Base-by-base conservation (phyloP, 2,888 invertebrate genomes). In the Plagodis pulveraria region DNA sequence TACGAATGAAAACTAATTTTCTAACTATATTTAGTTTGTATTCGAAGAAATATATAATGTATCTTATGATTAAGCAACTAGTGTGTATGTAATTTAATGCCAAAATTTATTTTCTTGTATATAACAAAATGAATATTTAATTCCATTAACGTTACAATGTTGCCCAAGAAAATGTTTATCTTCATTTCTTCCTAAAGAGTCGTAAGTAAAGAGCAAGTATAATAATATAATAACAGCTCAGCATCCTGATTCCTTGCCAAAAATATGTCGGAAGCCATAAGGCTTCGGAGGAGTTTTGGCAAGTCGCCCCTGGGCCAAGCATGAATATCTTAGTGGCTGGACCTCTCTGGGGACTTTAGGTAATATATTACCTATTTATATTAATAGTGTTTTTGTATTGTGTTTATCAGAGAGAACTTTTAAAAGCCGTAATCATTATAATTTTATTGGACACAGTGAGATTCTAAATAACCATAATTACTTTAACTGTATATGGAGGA, bases 311-410 rank as follows among this genome's bases (percentile, higher is more conserved):
- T 47, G 51, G 62, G 52, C 56, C 56, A 50, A 58, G 51, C 59
- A 63, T 66, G 63, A 63, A 68, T 68, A 64, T 63, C 62, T 64
- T 56, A 66, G 63, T 56, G 48, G 62, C 46, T 57, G 59, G 61
- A 59, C 61, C 53, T 62, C 69, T 62, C 62, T 43, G 32, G 63
- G 55, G 65, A 58, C 49, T 48, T 41, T 12, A 12, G n/a, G 32
- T 52, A 48, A 60, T 50, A 11, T 52, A 52, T 47, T 41, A 42
- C 38, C 43, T 36, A 54, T 41, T n/a, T 2, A 6, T 41, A 41
- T 41, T 41, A 41, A 41, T 41, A 41, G n/a, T 41, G 10, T 41
- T 10, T 10, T 4, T 41, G 38, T 38, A 8, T 38, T 38, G 38
- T 38, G 38, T 1, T 22, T 38, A 38, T 38, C 6, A 5, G 2